Conservation (phyloP, 1,140 invertebrate species). For the Macrotrachela quadricornifera region DNA sequence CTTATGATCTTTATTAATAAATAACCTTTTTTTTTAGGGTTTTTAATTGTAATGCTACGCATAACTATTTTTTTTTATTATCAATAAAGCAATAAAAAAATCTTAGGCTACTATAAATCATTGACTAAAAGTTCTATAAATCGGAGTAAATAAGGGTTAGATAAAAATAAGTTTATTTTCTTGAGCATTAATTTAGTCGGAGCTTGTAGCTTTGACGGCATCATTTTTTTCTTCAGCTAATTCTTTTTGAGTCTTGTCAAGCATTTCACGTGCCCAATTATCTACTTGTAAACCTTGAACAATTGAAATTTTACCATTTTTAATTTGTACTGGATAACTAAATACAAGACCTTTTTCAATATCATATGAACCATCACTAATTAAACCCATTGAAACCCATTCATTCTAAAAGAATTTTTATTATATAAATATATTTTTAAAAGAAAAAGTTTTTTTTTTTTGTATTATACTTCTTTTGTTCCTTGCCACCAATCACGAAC, state of each 20-base stretch:
- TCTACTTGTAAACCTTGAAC: slow-evolving; percentile 55
- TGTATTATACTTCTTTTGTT: slow-evolving; percentile 35
- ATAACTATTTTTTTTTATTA: no score
- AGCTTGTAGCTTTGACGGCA: slow-evolving; percentile 36
- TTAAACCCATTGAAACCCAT: slow-evolving; percentile 91
- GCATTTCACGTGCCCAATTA: slow-evolving; percentile 60
- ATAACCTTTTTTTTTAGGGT: no score
- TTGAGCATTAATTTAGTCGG: no score
- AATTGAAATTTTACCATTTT: slow-evolving; percentile 57
- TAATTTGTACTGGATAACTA: slow-evolving; percentile 67
- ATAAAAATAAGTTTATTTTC: no score
- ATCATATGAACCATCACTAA: slow-evolving; percentile 65
- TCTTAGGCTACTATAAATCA: no score
- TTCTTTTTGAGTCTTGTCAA: slow-evolving; percentile 67
- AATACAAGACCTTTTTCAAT: slow-evolving; percentile 66
- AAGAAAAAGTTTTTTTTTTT: no score
- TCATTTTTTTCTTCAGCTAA: slow-evolving; percentile 65
- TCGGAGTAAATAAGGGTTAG: no score
- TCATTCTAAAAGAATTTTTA: slow-evolving; percentile 12
- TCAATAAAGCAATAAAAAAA: no score
- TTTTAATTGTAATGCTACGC: no score
- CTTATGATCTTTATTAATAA: no score
- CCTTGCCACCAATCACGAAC: slow-evolving; percentile 86
- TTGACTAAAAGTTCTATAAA: no score
- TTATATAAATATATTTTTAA: no score